phyloP scores from a whole-genome alignment of 2,797 vertebrate species.

The Psittacula derbiana region DNA sequence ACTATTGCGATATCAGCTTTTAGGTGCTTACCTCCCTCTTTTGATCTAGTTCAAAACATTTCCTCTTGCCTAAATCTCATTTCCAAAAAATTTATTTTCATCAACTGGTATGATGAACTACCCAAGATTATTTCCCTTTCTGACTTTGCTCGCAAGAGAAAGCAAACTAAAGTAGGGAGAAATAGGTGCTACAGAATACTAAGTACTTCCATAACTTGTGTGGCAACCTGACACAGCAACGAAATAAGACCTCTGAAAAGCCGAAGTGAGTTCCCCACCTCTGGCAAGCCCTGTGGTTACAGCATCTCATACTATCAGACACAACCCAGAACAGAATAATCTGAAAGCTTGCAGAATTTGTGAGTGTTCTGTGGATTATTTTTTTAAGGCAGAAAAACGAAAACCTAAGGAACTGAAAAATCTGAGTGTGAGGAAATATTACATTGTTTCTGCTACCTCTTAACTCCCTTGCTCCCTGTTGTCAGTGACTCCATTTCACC shows the following conservation, averaged over 20 bases:
- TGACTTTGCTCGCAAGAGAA: neutral
- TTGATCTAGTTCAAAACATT: neutral
- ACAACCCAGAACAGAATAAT: neutral
- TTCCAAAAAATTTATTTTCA: neutral
- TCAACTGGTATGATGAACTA: neutral
- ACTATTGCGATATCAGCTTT: neutral
- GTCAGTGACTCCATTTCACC: neutral
- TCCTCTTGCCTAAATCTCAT: neutral
- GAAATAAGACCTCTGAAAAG: neutral
- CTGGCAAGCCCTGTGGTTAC: neutral
- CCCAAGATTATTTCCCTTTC: neutral
- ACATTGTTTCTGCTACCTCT: neutral
- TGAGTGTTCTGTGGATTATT: neutral
- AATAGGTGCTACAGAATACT: neutral
- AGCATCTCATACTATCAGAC: neutral
- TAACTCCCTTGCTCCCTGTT: neutral
- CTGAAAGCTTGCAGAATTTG: neutral
- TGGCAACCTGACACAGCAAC: neutral
- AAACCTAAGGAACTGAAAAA: neutral
- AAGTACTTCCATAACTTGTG: neutral
- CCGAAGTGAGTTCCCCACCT: neutral
- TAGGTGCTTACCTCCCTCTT: neutral
- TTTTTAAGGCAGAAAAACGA: neutral
- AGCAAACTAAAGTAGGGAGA: neutral
- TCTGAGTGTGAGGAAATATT: neutral